These are phyloP conservation scores for Diorhabda sublineata DNA, from an alignment of 1,140 invertebrate species.

Conservation along the genomic window DNA sequence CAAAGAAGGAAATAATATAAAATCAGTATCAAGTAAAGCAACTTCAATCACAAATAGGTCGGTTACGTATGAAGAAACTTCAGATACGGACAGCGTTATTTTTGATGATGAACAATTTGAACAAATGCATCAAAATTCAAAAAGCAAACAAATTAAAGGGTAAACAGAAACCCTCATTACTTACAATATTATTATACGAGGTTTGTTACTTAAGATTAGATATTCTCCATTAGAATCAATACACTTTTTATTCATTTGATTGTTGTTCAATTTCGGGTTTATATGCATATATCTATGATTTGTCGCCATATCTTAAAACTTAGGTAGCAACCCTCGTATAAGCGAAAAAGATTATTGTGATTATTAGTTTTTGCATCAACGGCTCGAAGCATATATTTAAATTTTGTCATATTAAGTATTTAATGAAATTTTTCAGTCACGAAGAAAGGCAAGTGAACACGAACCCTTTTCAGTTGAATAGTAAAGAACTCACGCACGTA, in stretches of 20 bases:
- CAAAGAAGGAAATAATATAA: background rate
- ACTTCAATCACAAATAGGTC: background rate
- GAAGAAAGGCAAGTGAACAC: constrained; percentile 3
- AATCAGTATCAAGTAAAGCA: too few relatives aligned
- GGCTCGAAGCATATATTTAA: background rate
- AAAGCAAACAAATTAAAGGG: too few relatives aligned
- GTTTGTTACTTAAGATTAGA: too few relatives aligned
- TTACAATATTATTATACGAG: too few relatives aligned
- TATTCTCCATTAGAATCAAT: too few relatives aligned
- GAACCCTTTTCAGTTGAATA: constrained; percentile 25
- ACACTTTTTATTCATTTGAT: too few relatives aligned
- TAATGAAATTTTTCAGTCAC: background rate
- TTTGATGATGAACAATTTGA: constrained; percentile 19
- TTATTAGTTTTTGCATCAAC: background rate
- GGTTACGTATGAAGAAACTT: constrained; percentile 7
- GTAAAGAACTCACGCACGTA: constrained; percentile 17
- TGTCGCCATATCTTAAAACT: too few relatives aligned
- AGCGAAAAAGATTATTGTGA: too few relatives aligned
- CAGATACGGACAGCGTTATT: constrained; percentile 14
- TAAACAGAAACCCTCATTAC: too few relatives aligned
- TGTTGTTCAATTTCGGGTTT: too few relatives aligned
- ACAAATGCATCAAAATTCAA: background rate
- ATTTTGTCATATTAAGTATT: background rate
- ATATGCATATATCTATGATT: too few relatives aligned
- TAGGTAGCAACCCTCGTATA: too few relatives aligned